These are phyloP conservation scores for Athripsodes cinereus DNA, from an alignment of 2,888 invertebrate species.

Conservation along the genomic window DNA sequence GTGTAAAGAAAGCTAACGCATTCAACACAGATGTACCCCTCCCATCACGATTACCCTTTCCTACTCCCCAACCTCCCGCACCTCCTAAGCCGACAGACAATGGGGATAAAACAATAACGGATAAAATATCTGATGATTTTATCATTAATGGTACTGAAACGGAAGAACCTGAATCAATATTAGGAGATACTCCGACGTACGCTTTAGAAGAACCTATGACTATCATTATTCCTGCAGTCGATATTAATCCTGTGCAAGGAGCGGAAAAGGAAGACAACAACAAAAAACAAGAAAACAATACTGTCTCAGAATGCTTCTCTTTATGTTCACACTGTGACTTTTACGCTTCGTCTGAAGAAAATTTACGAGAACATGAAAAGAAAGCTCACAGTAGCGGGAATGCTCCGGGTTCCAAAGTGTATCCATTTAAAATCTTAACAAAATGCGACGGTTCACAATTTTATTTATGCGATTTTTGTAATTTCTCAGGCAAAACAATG, in stretches of 20 bases:
- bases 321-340: not conserved
- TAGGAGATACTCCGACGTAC: not conserved
- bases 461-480: slow-evolving; percentile 2
- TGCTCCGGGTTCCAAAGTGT: not conserved
- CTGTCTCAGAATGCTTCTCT: not conserved
- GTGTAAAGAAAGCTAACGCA: not conserved
- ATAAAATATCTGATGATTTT: not conserved
- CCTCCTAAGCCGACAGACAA: not conserved
- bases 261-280: not conserved
- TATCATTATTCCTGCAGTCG: not conserved
- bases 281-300: not conserved
- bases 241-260: not conserved
- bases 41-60: not conserved
- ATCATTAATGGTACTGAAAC: not conserved
- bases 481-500: not conserved
- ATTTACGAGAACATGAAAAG: not conserved
- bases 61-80: not conserved
- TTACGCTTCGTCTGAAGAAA: slow-evolving; percentile 4
- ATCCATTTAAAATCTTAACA: slow-evolving; percentile 4
- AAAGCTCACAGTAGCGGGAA: not conserved
- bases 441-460: not conserved
- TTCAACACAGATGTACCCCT: not conserved
- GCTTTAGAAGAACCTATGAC: not conserved
- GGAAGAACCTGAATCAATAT: not conserved
- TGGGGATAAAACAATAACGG: not conserved